Evolutionary conservation across 2,113 vertebrate species (phyloP), one percentile per base, ranked within the genome.

Genomic region (Ariopsis seemanni): DNA sequence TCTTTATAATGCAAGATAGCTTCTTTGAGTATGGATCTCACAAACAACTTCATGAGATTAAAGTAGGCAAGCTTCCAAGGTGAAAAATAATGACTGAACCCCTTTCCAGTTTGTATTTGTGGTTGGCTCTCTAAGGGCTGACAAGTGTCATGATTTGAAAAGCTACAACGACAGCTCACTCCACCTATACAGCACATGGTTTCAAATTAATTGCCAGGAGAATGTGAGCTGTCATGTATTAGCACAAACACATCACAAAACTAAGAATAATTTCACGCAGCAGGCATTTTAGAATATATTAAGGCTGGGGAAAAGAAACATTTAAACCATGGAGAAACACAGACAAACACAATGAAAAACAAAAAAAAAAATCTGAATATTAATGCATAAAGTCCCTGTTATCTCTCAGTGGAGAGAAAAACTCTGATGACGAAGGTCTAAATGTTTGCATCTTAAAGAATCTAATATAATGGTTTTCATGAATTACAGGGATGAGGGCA

Each of bases 251-350:
- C 81, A 57, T 42, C 69, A 82, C 65, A 84, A 80, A 85, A 65
- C 67, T 80, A 75, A 50, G 67, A 90, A 90, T 57, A 79, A 89
- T 90, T 88, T 89, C 83, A 90, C 60, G 63, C 86, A 62, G 69
- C 80, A 79, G 65, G 89, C 87, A 88, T 85, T 87, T 85, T 74
- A 60, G 65, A 85, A 87, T 91, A 86, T 87, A 90, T 87, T 85
- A 89, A 69, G 72, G 69, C 71, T 55, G 75, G 48, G 62, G 65
- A 67, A 87, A 78, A 82, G 52, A 80, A 58, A 55, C 50, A 88
- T 87, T 60, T 27, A 85, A 79, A 58, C 62, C 82, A 82, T 65
- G 69, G 82, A 88, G 90, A 88, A 62, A 74, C 82, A 25, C 67
- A 62, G n/a, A 65, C 63, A 67, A 87, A 85, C 53, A 86, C 85